Conservation (phyloP, 2,888 invertebrate genomes). For the Empis stercorea region DNA sequence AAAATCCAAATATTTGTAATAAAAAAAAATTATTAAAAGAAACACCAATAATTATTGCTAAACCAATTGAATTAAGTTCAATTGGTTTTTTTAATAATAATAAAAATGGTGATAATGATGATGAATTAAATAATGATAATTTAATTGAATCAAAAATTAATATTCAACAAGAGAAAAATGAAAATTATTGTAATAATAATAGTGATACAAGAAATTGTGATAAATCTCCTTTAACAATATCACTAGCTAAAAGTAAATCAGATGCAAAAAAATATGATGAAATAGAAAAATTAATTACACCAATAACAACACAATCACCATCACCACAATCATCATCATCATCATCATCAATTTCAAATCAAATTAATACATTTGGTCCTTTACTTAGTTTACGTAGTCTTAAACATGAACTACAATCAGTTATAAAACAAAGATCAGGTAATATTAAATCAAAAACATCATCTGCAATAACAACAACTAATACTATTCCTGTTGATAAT, state of each 20-base stretch:
- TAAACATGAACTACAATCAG: conserved; percentile 10
- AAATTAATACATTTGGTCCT: too few relatives aligned
- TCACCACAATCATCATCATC: too few relatives aligned
- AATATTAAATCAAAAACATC: neutral
- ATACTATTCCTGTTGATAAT: too few relatives aligned
- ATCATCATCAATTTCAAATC: too few relatives aligned
- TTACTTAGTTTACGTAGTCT: conserved; percentile 9
- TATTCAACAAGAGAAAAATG: neutral
- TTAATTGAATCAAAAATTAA: neutral
- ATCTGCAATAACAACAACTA: neutral
- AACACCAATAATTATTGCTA: conserved; percentile 15
- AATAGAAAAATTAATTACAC: too few relatives aligned
- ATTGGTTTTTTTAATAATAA: conserved; percentile 19
- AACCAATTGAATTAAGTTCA: conserved; percentile 23
- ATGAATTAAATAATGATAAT: neutral
- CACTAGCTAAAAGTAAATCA: too few relatives aligned
- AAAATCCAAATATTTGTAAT: neutral
- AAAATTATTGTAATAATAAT: too few relatives aligned
- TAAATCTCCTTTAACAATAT: too few relatives aligned
- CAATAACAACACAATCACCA: too few relatives aligned
- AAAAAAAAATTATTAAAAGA: neutral
- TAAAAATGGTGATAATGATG: neutral
- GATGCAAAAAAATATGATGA: too few relatives aligned
- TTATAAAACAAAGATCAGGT: conserved; percentile 8
- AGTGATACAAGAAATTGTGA: too few relatives aligned